Evolutionary conservation across 2,888 invertebrate species (phyloP).

Genomic region (Lepidocyrtinus sp.): DNA sequence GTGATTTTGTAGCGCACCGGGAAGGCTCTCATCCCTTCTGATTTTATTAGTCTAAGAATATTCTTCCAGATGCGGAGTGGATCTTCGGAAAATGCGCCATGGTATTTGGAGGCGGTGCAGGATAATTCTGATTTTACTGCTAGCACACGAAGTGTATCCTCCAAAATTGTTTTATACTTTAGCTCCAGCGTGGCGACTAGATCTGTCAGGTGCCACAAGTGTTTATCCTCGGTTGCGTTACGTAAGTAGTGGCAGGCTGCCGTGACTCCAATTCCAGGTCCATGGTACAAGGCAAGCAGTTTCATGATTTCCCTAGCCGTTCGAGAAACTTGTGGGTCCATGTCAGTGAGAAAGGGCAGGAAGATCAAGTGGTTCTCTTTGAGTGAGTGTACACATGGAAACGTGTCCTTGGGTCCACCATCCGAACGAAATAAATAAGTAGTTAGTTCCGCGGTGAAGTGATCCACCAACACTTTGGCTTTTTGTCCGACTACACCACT

Average conservation of each 20-base stretch:
- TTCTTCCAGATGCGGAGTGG: slow-evolving; percentile 64
- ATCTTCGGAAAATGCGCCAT: slow-evolving; percentile 3
- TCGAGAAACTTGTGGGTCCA: slow-evolving; percentile 58
- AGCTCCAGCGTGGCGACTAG: slow-evolving; percentile 60
- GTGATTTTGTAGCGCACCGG: slow-evolving; percentile 58
- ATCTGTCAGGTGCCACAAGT: slow-evolving; percentile 65
- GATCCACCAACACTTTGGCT: slow-evolving; percentile 62
- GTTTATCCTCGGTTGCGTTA: slow-evolving; percentile 55
- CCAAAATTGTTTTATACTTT: slow-evolving; percentile 62
- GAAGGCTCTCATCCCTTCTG: slow-evolving; percentile 49
- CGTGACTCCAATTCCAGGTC: slow-evolving; percentile 61
- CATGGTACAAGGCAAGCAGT: slow-evolving; percentile 63
- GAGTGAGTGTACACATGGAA: slow-evolving; percentile 63
- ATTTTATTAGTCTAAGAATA: slow-evolving; percentile 62
- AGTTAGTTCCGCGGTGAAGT: slow-evolving; percentile 63
- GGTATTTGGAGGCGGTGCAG: slow-evolving; percentile 27
- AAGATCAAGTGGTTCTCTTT: slow-evolving; percentile 57
- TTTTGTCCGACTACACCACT: slow-evolving; percentile 28
- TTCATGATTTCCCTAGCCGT: slow-evolving; percentile 63
- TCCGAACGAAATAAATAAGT: slow-evolving; percentile 62
- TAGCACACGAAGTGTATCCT: slow-evolving; percentile 55
- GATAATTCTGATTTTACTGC: slow-evolving; percentile 53
- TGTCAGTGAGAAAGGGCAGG: slow-evolving; percentile 62
- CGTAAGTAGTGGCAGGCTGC: slow-evolving; percentile 63
- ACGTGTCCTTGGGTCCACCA: slow-evolving; percentile 59